Evolutionary conservation across 2,888 invertebrate species (phyloP).

Genomic region (Drosophila testacea): DNA sequence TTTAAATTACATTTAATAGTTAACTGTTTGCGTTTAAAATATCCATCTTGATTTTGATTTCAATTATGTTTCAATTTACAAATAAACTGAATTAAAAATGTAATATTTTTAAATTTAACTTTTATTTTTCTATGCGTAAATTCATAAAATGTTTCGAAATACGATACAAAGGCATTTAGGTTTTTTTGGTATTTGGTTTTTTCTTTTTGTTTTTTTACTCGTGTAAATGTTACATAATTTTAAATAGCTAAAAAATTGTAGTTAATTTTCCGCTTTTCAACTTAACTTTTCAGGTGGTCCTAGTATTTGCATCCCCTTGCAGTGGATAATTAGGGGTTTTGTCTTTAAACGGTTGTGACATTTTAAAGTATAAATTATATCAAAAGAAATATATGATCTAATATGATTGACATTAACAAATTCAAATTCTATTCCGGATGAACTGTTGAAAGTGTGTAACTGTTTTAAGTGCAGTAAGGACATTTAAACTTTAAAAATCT

Average conservation of each 20-base stretch:
- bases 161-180: slow-evolving; percentile 81
- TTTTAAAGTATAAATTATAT: background rate
- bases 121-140: slow-evolving; percentile 64
- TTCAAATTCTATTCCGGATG: too few species aligned
- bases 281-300: slow-evolving; percentile 65
- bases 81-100: slow-evolving; percentile 63
- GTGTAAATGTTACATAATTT: slow-evolving; percentile 53
- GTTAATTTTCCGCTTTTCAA: slow-evolving; percentile 29
- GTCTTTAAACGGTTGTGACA: background rate
- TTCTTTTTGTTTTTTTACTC: slow-evolving; percentile 22
- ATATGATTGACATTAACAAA: too few species aligned
- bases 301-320: slow-evolving; percentile 42
- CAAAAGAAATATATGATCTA: background rate
- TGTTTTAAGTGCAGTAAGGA: too few species aligned
- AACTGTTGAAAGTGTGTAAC: too few species aligned
- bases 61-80: slow-evolving; percentile 56
- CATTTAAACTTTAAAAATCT: background rate
- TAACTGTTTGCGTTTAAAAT: slow-evolving; percentile 72
- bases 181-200: slow-evolving; percentile 48
- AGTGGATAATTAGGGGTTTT: background rate
- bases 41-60: slow-evolving; percentile 69
- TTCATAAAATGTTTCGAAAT: slow-evolving; percentile 78
- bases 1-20: slow-evolving; percentile 80
- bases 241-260: slow-evolving; percentile 43
- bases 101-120: slow-evolving; percentile 32